Base-by-base conservation (phyloP, 2,888 invertebrate species). In the Rhorus exstirpatorius region DNA sequence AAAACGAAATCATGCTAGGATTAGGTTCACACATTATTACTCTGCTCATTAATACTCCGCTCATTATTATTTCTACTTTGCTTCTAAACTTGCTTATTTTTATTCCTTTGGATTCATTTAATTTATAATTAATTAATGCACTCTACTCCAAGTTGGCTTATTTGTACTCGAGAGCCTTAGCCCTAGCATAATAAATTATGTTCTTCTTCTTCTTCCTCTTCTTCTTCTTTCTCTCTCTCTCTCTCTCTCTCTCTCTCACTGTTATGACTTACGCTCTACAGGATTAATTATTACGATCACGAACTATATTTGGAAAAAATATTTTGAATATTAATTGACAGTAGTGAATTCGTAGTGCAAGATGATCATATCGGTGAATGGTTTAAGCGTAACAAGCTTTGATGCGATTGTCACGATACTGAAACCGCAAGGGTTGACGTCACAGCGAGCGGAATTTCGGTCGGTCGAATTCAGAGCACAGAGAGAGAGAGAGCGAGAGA, bases 401-500 rank as follows among this genome's bases (percentile, higher is more conserved):
- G 51, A 74, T 72, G 38, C 53, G 26, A 68, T 77, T 68, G 61
- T 46, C 53, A 74, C 14, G 63, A 61, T 26, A 41, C 35, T 46
- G 51, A 38, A 44, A 77, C 76, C 58, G 65, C 65, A 71, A 49
- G 41, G 58, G 26, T 60, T 60, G 67, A 58, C 67, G 61, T 77
- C 72, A 68, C 41, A 72, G 60, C 44, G 71, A 55, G 67, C 8
- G 51, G 53, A 77, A 72, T 77, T 77, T 76, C 72, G 77, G 72
- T 77, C 55, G 31, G 72, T 68, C 55, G 55, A 67, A 76, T 65
- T 65, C 35, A 8, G 35, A 76, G 46, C 72, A 35, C 49, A 21
- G 35, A 3, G 21, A 41, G 46, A 65, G 58, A n/a, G 8, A 35
- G 44, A 17, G 53, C 21, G 49, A 44, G n/a, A n/a, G 46, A 63